A percentile compares a stretch with the other conserved stretches of the same genome.
These are phyloP conservation scores for Cetoscarus ocellatus DNA, from an alignment of 2,797 vertebrate genomes.

Conservation along the genomic window DNA sequence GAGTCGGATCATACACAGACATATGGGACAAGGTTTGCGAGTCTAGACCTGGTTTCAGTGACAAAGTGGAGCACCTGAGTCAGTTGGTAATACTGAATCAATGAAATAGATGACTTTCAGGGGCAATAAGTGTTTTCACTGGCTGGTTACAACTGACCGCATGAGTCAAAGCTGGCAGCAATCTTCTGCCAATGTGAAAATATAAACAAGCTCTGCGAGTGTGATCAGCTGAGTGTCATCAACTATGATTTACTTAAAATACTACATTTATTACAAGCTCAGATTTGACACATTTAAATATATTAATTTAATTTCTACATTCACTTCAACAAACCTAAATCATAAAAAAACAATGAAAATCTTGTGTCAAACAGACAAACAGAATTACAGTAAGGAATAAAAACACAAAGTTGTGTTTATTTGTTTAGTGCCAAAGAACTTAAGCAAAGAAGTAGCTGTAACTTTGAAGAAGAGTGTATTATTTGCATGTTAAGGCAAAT, in stretches of 20 bases:
- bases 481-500: neutral
- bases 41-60: constrained; percentile 42
- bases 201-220: constrained; percentile 7
- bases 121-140: constrained; percentile 41
- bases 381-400: constrained; percentile 53
- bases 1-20: constrained; percentile 9
- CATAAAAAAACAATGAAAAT: constrained; percentile 53
- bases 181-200: constrained; percentile 29
- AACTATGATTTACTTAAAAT: constrained; percentile 51
- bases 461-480: constrained; percentile 4
- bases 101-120: constrained; percentile 38
- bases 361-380: constrained; percentile 48
- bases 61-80: constrained; percentile 75
- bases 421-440: constrained; percentile 57
- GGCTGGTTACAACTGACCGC: constrained; percentile 39
- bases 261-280: constrained; percentile 67
- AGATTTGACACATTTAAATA: constrained; percentile 67
- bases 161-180: constrained; percentile 40
- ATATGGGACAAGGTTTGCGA: constrained; percentile 25
- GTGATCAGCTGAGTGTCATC: constrained; percentile 32
- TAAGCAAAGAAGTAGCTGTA: constrained; percentile 59
- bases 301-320: constrained; percentile 69
- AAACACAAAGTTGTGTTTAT: constrained; percentile 37
- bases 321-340: constrained; percentile 63
- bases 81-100: constrained; percentile 60